Evolutionary conservation across 2,797 vertebrate genomes (phyloP), one percentile per base, ranked within the genome.

Genomic region (Adrianichthys oophorus): DNA sequence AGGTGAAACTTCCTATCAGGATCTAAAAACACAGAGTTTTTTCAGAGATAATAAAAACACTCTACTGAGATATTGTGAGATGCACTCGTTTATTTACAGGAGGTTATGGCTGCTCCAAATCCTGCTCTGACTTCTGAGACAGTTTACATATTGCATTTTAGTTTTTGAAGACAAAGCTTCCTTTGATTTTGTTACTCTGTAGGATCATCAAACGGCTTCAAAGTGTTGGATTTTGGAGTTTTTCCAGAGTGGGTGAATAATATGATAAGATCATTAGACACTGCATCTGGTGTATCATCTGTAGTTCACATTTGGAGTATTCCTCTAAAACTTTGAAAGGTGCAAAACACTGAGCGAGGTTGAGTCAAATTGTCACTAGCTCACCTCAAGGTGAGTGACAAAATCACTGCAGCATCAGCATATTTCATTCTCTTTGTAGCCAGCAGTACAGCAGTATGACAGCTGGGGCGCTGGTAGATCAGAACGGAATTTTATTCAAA

Each of bases 321-420:
- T 71, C 62, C 48, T 74, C 62, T 44, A 26, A 37, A 46, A 52
- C 66, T 69, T 43, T 48, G 41, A 74, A 47, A 70, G 48, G 56
- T 65, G 62, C 49, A 49, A 65, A 67, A 60, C 65, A 81, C 75
- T 69, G 78, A 72, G 75, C 48, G 43, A 68, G 59, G 58, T 68
- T 70, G 51, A 65, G 59, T 67, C 56, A 67, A 64, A 70, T 65
- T 79, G 75, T 81, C 70, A 68, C 48, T 42, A 46, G 26, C 56
- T 80, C 14, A 71, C 79, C 86, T 83, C 59, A 77, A 84, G 82
- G 80, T 87, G 81, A 86, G 67, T 70, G 83, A 76, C 78, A 81
- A 83, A 81, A 85, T 83, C 76, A 63, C 70, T 66, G 59, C 63
- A 70, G 54, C 68, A 76, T 87, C 82, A 87, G 73, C 79, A 80